Evolutionary conservation across 2,113 vertebrate species (phyloP), one percentile per base, ranked within the genome.

Genomic region (Orthonyx spaldingii): DNA sequence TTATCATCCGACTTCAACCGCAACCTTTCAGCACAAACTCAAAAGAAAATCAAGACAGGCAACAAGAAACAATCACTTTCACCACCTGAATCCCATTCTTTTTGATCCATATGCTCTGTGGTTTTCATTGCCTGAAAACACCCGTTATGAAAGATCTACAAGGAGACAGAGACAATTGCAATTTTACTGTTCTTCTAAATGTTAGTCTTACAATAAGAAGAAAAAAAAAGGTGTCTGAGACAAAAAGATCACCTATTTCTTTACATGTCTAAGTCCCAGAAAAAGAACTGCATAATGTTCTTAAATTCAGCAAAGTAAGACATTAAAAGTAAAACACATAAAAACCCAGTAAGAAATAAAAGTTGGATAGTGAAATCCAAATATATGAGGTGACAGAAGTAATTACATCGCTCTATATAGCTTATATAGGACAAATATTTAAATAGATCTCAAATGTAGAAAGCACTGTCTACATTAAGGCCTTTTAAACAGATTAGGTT

Each of bases 41-140:
- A 93, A 89, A 96, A 72, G 76, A 90, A 94, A 93, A 95, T 93
- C 86, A 93, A 84, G 92, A 93, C 79, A 87, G 65, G 92, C 88
- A 96, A 76, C 71, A 93, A 91, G 84, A 94, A 96, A 94, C 83
- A 92, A 93, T 86, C 0, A 2, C 69, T 97, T 95, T 96, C 96
- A 93, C 87, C 96, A 95, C 94, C 94, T 95, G 93, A 86, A 86
- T 91, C 56, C 53, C 65, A 56, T 79, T 94, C 76, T 69, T 94
- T 95, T 90, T 96, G 93, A 88, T 96, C 86, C 72, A 84, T 72
- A 71, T 69, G 72, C 61, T 95, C 44, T 96, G 92, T 68, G 85
- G 88, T 84, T 96, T 96, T 92, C 77, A 49, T 42, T 94, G 90
- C 76, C 72, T 95, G 76, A 96, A 95, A 96, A 89, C 37, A 94